Evolutionary conservation across 2,797 vertebrate species (phyloP), one percentile per base, ranked within the genome.

Genomic region (Chaenodraco wilsoni): DNA sequence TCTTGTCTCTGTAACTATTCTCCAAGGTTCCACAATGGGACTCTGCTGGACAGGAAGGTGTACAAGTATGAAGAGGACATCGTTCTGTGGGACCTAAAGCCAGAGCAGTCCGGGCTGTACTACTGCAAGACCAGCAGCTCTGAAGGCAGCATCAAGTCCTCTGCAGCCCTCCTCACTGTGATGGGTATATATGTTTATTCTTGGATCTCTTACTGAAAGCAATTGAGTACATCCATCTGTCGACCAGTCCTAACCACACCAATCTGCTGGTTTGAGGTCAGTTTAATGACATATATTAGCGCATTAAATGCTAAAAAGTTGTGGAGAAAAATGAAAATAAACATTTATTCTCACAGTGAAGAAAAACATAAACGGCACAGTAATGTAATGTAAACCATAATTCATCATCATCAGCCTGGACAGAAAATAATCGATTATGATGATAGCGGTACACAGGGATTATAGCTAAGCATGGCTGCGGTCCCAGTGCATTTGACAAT

Each of bases 1-100:
- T 64, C 3, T 46, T 54, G 10, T 63, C 37, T 69, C 46, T 58
- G 3, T 51, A 43, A 58, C 19, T 57, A 27, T 58, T 58, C 61
- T 27, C 71, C 3, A 87, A 99, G 98, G 98, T 99, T 97, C 90
- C 97, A 99, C 93, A 99, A 99, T 2, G 96, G 96, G 77, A 97
- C 95, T 0, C 89, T 97, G 74, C 87, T 99, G 87, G 94, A 96
- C 87, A 92, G 92, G 74, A 93, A 89, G 8, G 48, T 69, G 12
- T 90, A 92, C 58, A 93, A 95, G 31, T 95, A 95, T 0, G 83
- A 95, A 46, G 92, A 95, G 23, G 96, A 93, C 57, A 89, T 99
- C 65, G 90, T 88, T 9, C 87, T 99, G 56, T 89, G 78, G 14
- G 92, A 92, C 40, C 82, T 99, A 84, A 90, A 81, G 2, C 77